Base-by-base conservation (phyloP, 2,888 invertebrate genomes). In the Polymixis lichenea region DNA sequence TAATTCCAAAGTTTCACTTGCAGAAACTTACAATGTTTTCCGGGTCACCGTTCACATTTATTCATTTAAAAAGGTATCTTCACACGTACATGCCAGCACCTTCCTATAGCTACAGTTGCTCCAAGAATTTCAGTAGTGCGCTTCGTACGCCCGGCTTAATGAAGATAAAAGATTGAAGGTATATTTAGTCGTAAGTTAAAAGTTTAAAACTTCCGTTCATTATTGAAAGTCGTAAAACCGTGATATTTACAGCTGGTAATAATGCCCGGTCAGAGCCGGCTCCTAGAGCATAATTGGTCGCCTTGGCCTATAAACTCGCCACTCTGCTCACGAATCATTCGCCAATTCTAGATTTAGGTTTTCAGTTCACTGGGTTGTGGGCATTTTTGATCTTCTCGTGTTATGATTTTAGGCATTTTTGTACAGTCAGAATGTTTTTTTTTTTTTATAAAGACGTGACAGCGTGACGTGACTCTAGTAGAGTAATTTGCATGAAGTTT, bases 321-420 rank as follows among this genome's bases (percentile, higher is more conserved):
- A 90, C 92, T 90, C 92, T 91, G 91, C 92, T 93, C 92, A 89
- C 91, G 90, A 90, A 92, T 91, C 93, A 94, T 94, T 95, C 94
- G 95, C 94, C 95, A 95, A 94, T 95, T 96, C 95, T 95, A 95
- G 95, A 96, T 95, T 95, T 96, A 95, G 96, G 96, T 96, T 96
- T 96, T 94, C 95, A 95, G 96, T 92, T 95, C 95, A 96, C 91
- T 94, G 91, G 95, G 95, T 95, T 95, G 94, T 89, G 91, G 91
- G 90, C 90, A 92, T 92, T 94, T 95, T 93, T 93, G 91, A 94
- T 91, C 87, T 89, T 81, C 84, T 85, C 82, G 75, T 82, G 75
- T 85, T 76, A 80, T 85, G 75, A 77, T 88, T 81, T 78, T 55
- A 72, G 62, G 19, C 68, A 60, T 61, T 83, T 76, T 78, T 77